Percentiles rank a stretch among this genome's conserved stretches.
phyloP scores from a whole-genome alignment of 2,888 invertebrate genomes.

The Agrochola circellaris region DNA sequence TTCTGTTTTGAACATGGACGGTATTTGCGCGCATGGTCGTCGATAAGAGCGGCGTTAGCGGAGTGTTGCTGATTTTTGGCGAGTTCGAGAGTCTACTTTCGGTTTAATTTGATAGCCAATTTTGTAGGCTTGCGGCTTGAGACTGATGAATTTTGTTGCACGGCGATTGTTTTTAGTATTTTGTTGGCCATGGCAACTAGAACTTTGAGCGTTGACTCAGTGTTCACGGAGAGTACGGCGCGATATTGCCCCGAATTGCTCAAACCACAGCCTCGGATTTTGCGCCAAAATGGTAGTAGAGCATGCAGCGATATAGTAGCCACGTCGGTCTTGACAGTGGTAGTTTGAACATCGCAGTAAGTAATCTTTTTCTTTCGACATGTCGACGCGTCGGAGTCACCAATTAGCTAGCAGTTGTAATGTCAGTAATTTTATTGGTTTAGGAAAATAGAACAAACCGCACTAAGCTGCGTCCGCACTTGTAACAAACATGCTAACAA shows the following conservation, averaged over 20 bases:
- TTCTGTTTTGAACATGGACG: slow-evolving; percentile 1
- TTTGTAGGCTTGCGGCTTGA: not conserved
- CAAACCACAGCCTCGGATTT: not conserved
- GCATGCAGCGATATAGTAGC: no score
- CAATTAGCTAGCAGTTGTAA: not conserved
- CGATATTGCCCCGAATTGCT: no score
- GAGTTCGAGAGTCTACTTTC: not conserved
- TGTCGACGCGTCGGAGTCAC: not conserved
- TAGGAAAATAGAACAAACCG: not conserved
- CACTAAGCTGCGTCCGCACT: not conserved
- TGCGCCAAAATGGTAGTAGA: not conserved
- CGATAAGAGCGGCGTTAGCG: not conserved
- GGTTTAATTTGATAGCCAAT: not conserved
- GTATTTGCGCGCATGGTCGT: not conserved
- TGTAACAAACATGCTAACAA: not conserved
- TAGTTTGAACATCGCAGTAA: not conserved
- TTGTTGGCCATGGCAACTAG: not conserved
- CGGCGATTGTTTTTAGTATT: not conserved
- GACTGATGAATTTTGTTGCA: not conserved
- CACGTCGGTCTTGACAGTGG: not conserved
- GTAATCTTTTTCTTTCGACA: not conserved
- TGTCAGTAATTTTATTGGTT: not conserved
- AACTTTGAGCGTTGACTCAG: not conserved
- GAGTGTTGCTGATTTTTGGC: not conserved
- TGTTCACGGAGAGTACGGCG: not conserved